Evolutionary conservation across 2,888 invertebrate genomes (phyloP), one percentile per base, ranked within the genome.

Genomic region (Phorcus lineatus): DNA sequence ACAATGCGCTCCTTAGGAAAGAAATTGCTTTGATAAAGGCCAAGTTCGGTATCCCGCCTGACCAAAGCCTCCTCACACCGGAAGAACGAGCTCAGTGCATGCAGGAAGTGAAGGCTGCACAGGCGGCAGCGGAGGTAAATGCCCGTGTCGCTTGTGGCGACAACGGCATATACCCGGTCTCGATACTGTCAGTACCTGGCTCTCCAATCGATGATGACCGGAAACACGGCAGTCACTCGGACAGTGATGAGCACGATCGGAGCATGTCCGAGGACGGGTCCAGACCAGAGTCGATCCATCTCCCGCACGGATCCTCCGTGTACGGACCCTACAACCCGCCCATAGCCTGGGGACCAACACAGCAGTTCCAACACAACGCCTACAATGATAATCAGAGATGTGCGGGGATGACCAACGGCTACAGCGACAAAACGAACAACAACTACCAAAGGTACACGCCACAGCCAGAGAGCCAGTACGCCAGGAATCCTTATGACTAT

Each of bases 1-100:
- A 89, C 80, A 89, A 90, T 78, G 83, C 82, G 1, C 62, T 89
- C 24, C 80, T 89, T 13, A 81, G 84, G 24, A 86, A 84, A 74
- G 90, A 91, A 79, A 70, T 91, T 7, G 55, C 82, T 52, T 16
- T 86, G 9, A 77, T 91, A 67, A 91, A 89, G 79, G 47, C 75
- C 0, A 81, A 84, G 24, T 89, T 83, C 55, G 87, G 88, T 31
- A 79, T 91, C 16, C 86, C 89, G 9, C 22, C 78, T 6, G 81
- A 85, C 7, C 79, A 86, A 31, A 83, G 81, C 57, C 55, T 87
- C 9, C 80, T 90, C n/a, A 83, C 87, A 1, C 81, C 81, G 3
- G 82, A 86, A n/a, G 87, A 88, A 47, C 82, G 81, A 1, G 82
- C 83, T 0, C 83, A 86, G 79, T 87, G 86, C 53, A 78, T 84